phyloP scores from a whole-genome alignment of 2,113 vertebrate genomes.

The Elachura formosa region DNA sequence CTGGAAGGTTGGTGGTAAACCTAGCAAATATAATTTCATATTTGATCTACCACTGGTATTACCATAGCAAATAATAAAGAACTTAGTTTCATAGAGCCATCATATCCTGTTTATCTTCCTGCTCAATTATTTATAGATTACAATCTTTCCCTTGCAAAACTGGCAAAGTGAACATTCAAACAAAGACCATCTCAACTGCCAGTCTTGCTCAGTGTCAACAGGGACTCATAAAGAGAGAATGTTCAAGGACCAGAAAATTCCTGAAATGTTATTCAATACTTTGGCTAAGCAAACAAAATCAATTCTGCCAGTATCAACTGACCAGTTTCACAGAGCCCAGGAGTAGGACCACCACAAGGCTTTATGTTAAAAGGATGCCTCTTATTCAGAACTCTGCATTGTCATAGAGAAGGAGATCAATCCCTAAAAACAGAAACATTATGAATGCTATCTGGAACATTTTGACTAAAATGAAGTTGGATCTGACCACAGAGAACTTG shows the following conservation, averaged over 20 bases:
- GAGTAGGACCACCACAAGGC: neutral
- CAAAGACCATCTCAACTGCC: neutral
- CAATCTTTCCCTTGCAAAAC: neutral
- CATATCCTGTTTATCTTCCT: slow-evolving; percentile 31
- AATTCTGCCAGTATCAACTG: neutral
- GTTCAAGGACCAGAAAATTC: slow-evolving; percentile 5
- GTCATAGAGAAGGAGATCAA: neutral
- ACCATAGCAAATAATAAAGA: neutral
- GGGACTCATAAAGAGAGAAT: neutral
- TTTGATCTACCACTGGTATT: neutral
- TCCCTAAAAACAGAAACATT: neutral
- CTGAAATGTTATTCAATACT: slow-evolving; percentile 1
- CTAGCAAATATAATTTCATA: neutral
- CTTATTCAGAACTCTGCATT: neutral
- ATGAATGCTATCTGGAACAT: neutral
- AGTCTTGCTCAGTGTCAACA: neutral
- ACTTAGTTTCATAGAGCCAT: neutral
- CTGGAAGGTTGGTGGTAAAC: neutral
- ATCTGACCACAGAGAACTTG: neutral
- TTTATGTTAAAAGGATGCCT: neutral
- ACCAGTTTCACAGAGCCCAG: neutral
- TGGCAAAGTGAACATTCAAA: neutral
- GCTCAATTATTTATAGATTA: neutral
- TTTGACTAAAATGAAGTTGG: neutral
- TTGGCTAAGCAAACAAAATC: neutral